Evolutionary conservation across 2,888 invertebrate species (phyloP), one percentile per base, ranked within the genome.

Genomic region (Thymelicus lineola): DNA sequence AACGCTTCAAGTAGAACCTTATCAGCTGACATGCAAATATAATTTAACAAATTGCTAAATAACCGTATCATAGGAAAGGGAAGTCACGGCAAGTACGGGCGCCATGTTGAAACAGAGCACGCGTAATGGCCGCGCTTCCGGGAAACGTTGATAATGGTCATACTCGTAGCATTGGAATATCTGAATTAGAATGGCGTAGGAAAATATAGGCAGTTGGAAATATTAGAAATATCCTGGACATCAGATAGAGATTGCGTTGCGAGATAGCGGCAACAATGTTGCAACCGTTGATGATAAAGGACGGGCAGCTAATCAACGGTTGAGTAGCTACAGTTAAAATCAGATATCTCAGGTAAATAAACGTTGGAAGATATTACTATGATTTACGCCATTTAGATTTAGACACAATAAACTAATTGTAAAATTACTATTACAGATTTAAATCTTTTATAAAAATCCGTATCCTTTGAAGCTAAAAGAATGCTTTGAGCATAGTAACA

Each of bases 121-220:
- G 69, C 72, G 73, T 76, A 76, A 75, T 77, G 75, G 72, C 75
- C 72, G 66, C 66, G 35, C 61, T 68, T 77, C 77, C 78, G 75
- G 76, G 75, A 77, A 76, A 69, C 62, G 60, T 63, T 71, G 74
- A 76, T 75, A 75, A 70, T 50, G 57, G 42, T 42, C 63, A 17
- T n/a, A n/a, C n/a, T n/a, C n/a, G n/a, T 45, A 50, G 57, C 60
- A 65, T 64, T 70, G 63, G 62, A 66, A 66, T 62, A 63, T 63
- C 58, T 63, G 57, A 64, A 58, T 63, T 69, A 48, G 58, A 63
- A 69, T 69, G 58, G 63, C 69, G 50, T 58, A 59, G 69, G 63
- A 69, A 69, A 50, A 63, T 63, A 69, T 64, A 64, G 55, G 62
- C 46, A 62, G 57, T 62, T 62, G 61, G 62, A 62, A 62, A 68